phyloP scores from a whole-genome alignment of 2,797 vertebrate species.

The Zenarchopterus dispar region DNA sequence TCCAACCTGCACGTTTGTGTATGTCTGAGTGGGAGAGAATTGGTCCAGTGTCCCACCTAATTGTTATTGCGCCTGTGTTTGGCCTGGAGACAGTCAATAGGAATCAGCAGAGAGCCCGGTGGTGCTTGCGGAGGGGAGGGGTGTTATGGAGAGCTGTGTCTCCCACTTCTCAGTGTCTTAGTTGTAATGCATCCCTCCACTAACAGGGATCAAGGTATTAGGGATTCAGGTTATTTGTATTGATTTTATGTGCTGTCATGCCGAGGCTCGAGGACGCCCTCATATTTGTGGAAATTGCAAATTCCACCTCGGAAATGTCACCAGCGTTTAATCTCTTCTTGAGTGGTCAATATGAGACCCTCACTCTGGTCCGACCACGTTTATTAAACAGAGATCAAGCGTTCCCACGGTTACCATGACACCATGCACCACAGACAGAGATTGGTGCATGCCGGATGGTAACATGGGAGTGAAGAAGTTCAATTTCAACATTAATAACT shows the following conservation, averaged over 20 bases:
- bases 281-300: constrained; percentile 99
- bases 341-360: constrained; percentile 90
- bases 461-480: constrained; percentile 70
- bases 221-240: constrained; percentile 99
- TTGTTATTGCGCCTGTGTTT: constrained; percentile 88
- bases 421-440: constrained; percentile 17
- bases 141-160: constrained; percentile 71
- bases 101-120: constrained; percentile 78
- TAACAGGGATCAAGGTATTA: constrained; percentile 99
- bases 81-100: constrained; percentile 88
- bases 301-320: constrained; percentile 99
- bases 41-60: constrained; percentile 82
- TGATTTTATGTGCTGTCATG: constrained; percentile 98
- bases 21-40: constrained; percentile 72
- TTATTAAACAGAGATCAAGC: constrained; percentile 88
- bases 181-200: constrained; percentile 94
- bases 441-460: constrained; percentile 54
- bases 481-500: constrained; percentile 74
- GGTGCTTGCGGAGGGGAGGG: constrained; percentile 41
- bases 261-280: constrained; percentile 89
- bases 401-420: constrained; percentile 80
- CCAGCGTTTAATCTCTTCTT: constrained; percentile 92
- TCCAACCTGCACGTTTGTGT: constrained; percentile 35
- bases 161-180: constrained; percentile 84
- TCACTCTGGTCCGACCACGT: constrained; percentile 69